Evolutionary conservation across 2,888 invertebrate species (phyloP).

Genomic region (Rhogogaster chlorosoma): DNA sequence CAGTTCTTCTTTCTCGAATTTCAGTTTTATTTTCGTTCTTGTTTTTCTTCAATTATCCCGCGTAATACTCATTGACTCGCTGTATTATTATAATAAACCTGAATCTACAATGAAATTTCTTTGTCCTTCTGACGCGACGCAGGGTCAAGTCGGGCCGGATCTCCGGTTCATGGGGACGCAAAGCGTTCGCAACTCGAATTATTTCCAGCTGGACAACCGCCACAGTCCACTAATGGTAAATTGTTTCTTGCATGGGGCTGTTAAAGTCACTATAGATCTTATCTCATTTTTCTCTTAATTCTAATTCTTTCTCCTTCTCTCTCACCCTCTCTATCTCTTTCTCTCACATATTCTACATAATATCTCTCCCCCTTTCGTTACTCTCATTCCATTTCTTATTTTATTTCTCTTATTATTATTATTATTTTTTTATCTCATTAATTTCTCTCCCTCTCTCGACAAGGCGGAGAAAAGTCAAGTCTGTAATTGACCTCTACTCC

Average conservation of each 20-base stretch:
- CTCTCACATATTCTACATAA: too few relatives aligned
- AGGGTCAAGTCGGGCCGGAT: constrained; percentile 79
- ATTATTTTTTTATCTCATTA: not conserved
- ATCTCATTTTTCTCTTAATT: not conserved
- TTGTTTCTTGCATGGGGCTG: constrained; percentile 71
- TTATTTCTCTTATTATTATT: not conserved
- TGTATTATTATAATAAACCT: not conserved
- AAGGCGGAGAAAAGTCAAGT: constrained; percentile 9
- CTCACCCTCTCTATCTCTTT: not conserved
- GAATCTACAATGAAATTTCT: constrained; percentile 53
- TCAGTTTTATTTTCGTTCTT: not conserved
- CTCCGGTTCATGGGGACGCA: constrained; percentile 85
- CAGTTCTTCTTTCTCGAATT: not conserved
- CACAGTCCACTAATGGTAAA: constrained; percentile 91
- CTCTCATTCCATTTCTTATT: constrained; percentile 31
- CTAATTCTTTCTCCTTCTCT: not conserved
- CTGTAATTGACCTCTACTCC: constrained; percentile 34
- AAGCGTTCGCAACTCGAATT: constrained; percentile 87
- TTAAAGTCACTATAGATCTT: constrained; percentile 43
- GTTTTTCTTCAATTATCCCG: not conserved
- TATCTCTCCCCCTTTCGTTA: not conserved
- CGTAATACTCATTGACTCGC: not conserved
- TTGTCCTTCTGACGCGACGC: constrained; percentile 73
- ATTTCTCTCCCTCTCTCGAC: not conserved
- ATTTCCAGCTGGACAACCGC: constrained; percentile 82